Base-by-base conservation (phyloP, 2,113 vertebrate species). In the Theristicus caerulescens region DNA sequence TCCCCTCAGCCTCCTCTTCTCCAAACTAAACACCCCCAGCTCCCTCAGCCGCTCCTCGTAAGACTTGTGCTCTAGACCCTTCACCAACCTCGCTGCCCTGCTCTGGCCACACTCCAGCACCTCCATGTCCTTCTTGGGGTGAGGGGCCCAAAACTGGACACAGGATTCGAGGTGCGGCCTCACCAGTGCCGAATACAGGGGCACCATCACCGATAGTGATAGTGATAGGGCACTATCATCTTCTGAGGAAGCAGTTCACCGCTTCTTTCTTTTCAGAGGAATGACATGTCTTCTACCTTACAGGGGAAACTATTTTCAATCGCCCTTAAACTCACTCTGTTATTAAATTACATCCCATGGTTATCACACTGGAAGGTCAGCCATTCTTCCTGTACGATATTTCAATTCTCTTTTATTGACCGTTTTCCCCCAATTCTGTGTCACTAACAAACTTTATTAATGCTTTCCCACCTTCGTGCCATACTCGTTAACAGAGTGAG, bases 401-500 rank as follows among this genome's bases (percentile, higher is more conserved):
- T 47, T 52, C 72, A 34, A 2, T 7, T 9, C 62, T 22, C 24
- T 18, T 54, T 27, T 3, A 12, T 12, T 42, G 54, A 16, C 21
- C 26, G 3, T 11, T 52, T 38, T 10, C 55, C 40, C 51, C 10
- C 40, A n/a, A 0, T 46, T 70, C 16, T 82, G 18, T 54, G 61
- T 62, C 71, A 24, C 40, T 57, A 31, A 18, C 16, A 11, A 5
- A 32, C 22, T 19, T 11, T 17, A 26, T 0, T 36, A 54, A 32
- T 29, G 51, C 71, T 57, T 15, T 36, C 42, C 13, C 58, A 26
- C 57, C 82, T 66, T 14, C 0, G 0, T 10, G 47, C 78, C 19
- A 13, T 2, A 16, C 51, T 36, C 31, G 25, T 0, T 10, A 49
- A 59, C 85, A 26, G 0, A n/a, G 17, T 19, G 55, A 25, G 17